These are phyloP conservation scores for Daktulosphaira vitifoliae DNA, from an alignment of 1,140 invertebrate species.

Conservation along the genomic window DNA sequence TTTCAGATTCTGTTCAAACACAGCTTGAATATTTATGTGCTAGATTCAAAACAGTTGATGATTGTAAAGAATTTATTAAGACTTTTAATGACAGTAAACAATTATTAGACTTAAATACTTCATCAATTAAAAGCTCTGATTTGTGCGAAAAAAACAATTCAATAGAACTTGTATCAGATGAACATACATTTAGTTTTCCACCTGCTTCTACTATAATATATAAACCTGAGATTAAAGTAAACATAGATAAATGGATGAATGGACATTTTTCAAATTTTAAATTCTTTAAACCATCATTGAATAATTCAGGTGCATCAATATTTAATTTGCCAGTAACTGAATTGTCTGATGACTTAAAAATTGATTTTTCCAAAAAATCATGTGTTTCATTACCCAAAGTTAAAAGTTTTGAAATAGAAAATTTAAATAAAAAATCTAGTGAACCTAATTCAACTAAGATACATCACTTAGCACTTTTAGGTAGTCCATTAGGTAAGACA, in stretches of 20 bases:
- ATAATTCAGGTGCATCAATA: background rate
- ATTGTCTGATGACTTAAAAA: background rate
- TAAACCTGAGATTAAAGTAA: conserved; percentile 42
- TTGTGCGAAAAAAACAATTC: conserved; percentile 21
- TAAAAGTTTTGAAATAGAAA: too few relatives aligned
- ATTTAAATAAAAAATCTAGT: too few relatives aligned
- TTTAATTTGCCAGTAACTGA: background rate
- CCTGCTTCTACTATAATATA: conserved; percentile 46
- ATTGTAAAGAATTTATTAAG: conserved; percentile 57
- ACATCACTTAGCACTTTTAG: too few relatives aligned
- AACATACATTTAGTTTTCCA: conserved; percentile 59
- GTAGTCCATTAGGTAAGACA: too few relatives aligned
- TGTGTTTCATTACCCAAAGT: too few relatives aligned
- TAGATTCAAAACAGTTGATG: conserved; percentile 66
- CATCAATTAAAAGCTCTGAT: background rate
- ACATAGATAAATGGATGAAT: conserved; percentile 45
- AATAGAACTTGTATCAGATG: conserved; percentile 47
- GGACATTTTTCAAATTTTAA: conserved; percentile 5
- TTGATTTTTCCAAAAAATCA: conserved; percentile 2
- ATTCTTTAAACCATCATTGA: background rate
- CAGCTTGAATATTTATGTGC: conserved; percentile 69
- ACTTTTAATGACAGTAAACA: conserved; percentile 50
- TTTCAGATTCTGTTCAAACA: conserved; percentile 65
- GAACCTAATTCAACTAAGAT: too few relatives aligned
- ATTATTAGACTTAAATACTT: conserved; percentile 2